These are phyloP conservation scores for Xylophagus ater DNA, from an alignment of 2,888 invertebrate genomes.

Conservation along the genomic window DNA sequence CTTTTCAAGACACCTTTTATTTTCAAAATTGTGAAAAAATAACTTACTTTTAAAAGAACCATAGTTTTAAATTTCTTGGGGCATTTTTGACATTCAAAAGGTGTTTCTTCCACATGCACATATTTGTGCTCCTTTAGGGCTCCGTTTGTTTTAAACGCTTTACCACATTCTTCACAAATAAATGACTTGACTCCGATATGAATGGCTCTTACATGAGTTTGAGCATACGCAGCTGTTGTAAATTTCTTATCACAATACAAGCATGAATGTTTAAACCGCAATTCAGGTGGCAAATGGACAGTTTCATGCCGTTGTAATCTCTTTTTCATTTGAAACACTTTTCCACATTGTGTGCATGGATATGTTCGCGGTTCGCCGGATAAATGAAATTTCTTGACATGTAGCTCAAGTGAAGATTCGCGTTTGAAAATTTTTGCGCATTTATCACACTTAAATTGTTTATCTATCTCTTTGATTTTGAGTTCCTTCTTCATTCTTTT, in stretches of 20 bases:
- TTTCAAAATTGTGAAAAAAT: too few relatives aligned
- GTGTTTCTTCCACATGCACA: constrained; percentile 40
- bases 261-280: constrained; percentile 19
- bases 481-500: constrained; percentile 2
- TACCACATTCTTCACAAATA: constrained; percentile 41
- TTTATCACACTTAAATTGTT: constrained; percentile 6
- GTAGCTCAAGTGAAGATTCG: not conserved
- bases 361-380: not conserved
- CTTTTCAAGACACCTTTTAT: too few relatives aligned
- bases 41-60: too few relatives aligned
- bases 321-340: constrained; percentile 17
- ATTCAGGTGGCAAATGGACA: constrained; percentile 17
- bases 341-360: constrained; percentile 16
- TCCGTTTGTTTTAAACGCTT: constrained; percentile 40
- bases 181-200: constrained; percentile 37
- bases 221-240: constrained; percentile 12
- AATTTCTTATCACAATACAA: constrained; percentile 19
- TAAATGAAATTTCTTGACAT: too few relatives aligned
- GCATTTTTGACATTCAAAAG: constrained; percentile 38
- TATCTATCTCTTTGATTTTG: not conserved
- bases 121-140: constrained; percentile 42
- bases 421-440: constrained; percentile 11
- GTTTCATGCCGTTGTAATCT: constrained; percentile 17
- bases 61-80: constrained; percentile 23
- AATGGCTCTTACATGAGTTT: constrained; percentile 11